Evolutionary conservation across 2,888 invertebrate species (phyloP).

Genomic region (Seladonia tumulorum): DNA sequence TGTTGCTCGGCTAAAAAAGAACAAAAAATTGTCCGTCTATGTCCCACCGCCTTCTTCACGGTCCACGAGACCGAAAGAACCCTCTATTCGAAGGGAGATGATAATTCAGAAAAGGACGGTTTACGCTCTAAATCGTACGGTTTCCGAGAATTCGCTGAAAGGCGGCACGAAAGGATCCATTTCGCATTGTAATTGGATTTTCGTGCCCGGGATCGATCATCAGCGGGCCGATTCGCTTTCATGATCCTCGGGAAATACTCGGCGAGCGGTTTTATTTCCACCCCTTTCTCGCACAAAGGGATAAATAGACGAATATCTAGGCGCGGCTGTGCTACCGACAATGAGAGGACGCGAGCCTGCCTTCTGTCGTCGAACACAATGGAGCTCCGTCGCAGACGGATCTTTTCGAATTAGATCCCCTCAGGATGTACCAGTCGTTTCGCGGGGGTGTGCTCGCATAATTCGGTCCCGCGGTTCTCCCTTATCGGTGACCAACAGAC

Average conservation of each 20-base stretch:
- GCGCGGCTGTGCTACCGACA: conserved; percentile 49
- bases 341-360: conserved; percentile 53
- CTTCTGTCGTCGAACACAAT: conserved; percentile 55
- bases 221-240: conserved; percentile 47
- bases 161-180: background rate
- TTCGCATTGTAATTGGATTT: conserved; percentile 35
- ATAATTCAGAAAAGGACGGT: background rate
- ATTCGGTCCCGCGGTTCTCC: background rate
- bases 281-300: conserved; percentile 57
- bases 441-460: background rate
- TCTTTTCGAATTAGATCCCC: conserved; percentile 76
- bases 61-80: background rate
- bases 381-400: conserved; percentile 60
- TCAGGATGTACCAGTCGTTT: background rate
- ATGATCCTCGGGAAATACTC: conserved; percentile 55
- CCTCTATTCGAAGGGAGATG: background rate
- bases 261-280: conserved; percentile 57
- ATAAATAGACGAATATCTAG: conserved; percentile 57
- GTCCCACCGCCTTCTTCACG: background rate
- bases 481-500: conserved; percentile 12
- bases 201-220: conserved; percentile 57
- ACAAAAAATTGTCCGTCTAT: background rate
- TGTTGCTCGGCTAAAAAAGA: background rate
- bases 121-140: background rate
- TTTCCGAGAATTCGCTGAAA: background rate